Evolutionary conservation across 2,888 invertebrate genomes (phyloP), one percentile per base, ranked within the genome.

Genomic region (Philhelius pedissequus): DNA sequence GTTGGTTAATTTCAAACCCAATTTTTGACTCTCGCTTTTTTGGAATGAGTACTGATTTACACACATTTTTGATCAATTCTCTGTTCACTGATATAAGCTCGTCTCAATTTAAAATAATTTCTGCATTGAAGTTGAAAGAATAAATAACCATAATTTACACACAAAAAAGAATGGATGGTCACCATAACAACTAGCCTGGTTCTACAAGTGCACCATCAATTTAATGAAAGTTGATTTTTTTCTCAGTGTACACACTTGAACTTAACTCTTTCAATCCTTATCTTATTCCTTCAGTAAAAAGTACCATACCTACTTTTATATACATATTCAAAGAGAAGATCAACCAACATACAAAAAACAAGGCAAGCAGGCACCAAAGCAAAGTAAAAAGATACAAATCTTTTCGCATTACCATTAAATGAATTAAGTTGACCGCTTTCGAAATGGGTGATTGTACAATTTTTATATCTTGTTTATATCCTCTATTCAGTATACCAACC

Each of bases 361-460:
- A 75, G 27, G 35, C 38, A 73, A 50, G 40, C 38, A 73, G 43
- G 40, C 75, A 64, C 60, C 48, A 69, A 70, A 73, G 73, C 64
- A 60, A 68, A 48, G 48, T 48, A 35, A 48, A n/a, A 64, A 83
- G 84, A 84, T 84, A 84, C 84, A 84, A 84, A 84, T 84, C 84
- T 84, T 75, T 62, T 76, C 84, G 75, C 84, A 84, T 84, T 84
- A 84, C 84, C 84, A 84, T 84, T 84, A 84, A 84, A 84, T 84
- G 84, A 84, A 80, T 84, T 80, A 84, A 84, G 84, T 84, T 84
- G 80, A 84, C 84, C 80, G 84, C 84, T 80, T 68, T 84, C 80
- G 84, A 80, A 84, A 84, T 84, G 84, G 84, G 84, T 84, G 84
- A 80, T 84, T 84, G 84, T 84, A 84, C 84, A 80, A 84, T 84